Evolutionary conservation across 1,140 invertebrate species (phyloP), one percentile per base, ranked within the genome.

Genomic region (Polypedilum vanderplanki): DNA sequence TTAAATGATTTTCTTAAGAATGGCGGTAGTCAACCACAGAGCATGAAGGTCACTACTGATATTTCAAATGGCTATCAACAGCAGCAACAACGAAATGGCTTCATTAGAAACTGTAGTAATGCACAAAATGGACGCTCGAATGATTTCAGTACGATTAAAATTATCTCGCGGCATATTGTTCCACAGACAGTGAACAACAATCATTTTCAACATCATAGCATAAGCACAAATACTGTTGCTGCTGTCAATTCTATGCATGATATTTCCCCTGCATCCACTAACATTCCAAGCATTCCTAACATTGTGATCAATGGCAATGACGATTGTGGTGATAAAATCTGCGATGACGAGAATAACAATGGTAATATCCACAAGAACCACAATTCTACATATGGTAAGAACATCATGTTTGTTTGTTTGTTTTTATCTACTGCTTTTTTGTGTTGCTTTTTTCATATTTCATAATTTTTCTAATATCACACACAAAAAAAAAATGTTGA

Each of bases 251-350:
- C n/a, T n/a, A n/a, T 70, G 65, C 65, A 70, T 70, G 65, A 70
- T 9, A 22, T 18, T 7, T 20, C 65, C 18, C 17, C 46, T 15
- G n/a, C 12, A n/a, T 12, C 20, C 18, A 70, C 65, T 70, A 70
- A 70, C 65, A 70, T 70, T 70, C 17, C 65, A 70, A 70, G 18
- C 17, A 70, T 70, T 70, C 65, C 65, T 70, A 70, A 70, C 18
- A 70, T 70, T 70, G 65, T 70, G 65, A 70, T 70, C 65, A 70
- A 70, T 70, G 65, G 65, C 17, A 70, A 18, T 70, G 9, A 57
- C 46, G 46, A 57, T 57, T 12, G 46, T n/a, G n/a, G 15, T n/a
- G 10, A n/a, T 7, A 9, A 3, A 70, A 70, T 70, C 20, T 18
- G 15, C n/a, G 65, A 18, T n/a, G 9, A 70, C 9, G 20, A 18